phyloP scores from a whole-genome alignment of 2,797 vertebrate species.

The Pseudotriccus pelzelni region DNA sequence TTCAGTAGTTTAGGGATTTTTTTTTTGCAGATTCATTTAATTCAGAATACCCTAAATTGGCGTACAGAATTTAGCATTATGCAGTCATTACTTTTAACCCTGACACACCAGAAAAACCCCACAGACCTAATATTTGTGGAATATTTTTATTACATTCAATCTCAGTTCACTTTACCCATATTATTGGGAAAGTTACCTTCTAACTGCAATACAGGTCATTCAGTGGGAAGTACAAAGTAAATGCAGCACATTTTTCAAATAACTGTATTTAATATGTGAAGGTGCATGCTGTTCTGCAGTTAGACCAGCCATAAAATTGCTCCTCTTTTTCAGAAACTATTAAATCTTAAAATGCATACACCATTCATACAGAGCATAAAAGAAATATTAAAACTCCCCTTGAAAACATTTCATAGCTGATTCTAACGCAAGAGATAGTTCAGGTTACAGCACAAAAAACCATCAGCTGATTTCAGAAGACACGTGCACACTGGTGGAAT shows the following conservation, averaged over 20 bases:
- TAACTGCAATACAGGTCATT: background rate
- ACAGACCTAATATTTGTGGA: background rate
- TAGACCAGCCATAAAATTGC: background rate
- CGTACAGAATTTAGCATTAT: background rate
- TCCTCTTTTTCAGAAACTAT: background rate
- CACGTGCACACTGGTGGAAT: accelerated
- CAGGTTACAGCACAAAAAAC: background rate
- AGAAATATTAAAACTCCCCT: background rate
- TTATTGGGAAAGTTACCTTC: background rate
- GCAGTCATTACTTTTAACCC: background rate
- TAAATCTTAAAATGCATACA: background rate
- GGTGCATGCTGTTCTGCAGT: background rate
- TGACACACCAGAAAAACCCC: background rate
- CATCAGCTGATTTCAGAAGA: background rate
- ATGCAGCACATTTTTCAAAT: background rate
- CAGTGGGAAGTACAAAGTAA: background rate
- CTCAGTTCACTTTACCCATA: background rate
- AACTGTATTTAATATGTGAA: background rate
- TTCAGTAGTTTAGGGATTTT: background rate
- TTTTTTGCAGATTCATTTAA: background rate
- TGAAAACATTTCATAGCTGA: background rate
- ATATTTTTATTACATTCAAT: background rate
- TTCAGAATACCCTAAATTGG: background rate
- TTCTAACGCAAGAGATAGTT: background rate
- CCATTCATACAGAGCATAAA: background rate